Percentiles rank a stretch among this genome's conserved stretches.
Evolutionary conservation across 2,888 invertebrate genomes (phyloP).

Genomic region (Lumbricus terrestris): DNA sequence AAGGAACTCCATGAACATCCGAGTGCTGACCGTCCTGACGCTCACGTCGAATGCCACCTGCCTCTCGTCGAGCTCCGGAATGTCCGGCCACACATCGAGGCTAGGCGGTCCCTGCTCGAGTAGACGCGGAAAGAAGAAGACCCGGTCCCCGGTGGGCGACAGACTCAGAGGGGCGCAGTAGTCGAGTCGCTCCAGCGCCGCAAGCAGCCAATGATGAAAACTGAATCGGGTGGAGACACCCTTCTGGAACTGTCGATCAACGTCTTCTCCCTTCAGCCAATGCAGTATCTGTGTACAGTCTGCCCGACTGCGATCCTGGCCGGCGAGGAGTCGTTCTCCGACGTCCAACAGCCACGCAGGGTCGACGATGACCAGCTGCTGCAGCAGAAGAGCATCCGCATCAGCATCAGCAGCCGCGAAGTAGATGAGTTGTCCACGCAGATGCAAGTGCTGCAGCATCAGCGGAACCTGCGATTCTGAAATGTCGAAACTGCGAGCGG

Average conservation of each 20-base stretch:
- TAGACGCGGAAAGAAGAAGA: constrained; percentile 39
- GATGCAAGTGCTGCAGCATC: constrained; percentile 40
- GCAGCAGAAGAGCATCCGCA: constrained; percentile 36
- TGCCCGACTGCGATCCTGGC: constrained; percentile 29
- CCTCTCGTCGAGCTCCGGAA: constrained; percentile 44
- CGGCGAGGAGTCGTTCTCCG: constrained; percentile 35
- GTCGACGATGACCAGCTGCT: constrained; percentile 40
- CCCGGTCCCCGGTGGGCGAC: constrained; percentile 16
- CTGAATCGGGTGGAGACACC: neutral
- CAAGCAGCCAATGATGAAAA: constrained; percentile 41
- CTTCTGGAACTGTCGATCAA: constrained; percentile 40
- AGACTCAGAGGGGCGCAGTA: constrained; percentile 38
- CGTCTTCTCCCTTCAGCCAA: constrained; percentile 37
- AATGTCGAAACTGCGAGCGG: constrained; percentile 42
- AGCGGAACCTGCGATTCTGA: constrained; percentile 36
- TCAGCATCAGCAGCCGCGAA: constrained; percentile 40
- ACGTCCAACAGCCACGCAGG: constrained; percentile 42
- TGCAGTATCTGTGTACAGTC: constrained; percentile 33
- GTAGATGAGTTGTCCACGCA: constrained; percentile 40
- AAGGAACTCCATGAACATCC: constrained; percentile 41
- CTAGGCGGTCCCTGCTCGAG: constrained; percentile 40
- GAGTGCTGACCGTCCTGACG: constrained; percentile 35
- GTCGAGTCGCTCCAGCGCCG: constrained; percentile 40
- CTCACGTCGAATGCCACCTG: constrained; percentile 43
- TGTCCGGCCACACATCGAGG: constrained; percentile 42